A percentile compares a stretch with the other conserved stretches of the same genome.
Conservation (phyloP, 2,113 vertebrate species). For the Okapia johnstoni region DNA sequence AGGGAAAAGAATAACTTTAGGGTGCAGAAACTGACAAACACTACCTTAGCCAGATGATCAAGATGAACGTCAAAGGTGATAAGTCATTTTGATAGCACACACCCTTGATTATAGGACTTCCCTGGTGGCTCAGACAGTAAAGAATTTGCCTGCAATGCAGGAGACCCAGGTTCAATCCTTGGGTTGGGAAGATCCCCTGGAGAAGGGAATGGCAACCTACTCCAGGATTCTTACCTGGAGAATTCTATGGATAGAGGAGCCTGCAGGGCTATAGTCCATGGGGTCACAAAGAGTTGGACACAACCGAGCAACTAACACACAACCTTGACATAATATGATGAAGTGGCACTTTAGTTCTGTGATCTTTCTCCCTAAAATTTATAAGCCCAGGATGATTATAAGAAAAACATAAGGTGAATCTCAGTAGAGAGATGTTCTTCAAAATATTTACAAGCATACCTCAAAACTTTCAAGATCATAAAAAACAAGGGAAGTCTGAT, state of each 20-base stretch:
- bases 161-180: background rate
- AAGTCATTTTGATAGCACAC: background rate
- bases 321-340: background rate
- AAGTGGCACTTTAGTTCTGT: background rate
- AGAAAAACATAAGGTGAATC: background rate
- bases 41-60: background rate
- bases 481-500: background rate
- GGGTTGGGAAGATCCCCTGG: background rate
- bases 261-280: background rate
- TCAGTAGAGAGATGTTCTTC: background rate
- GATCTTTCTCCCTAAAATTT: background rate
- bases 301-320: background rate
- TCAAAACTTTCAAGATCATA: background rate
- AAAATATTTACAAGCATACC: background rate
- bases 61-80: background rate
- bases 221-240: background rate
- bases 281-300: background rate
- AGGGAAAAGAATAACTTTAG: background rate
- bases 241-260: background rate
- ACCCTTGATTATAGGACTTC: background rate
- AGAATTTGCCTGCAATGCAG: background rate
- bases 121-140: background rate
- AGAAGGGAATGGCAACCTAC: background rate
- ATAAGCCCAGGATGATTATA: background rate
- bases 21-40: background rate